phyloP scores from a whole-genome alignment of 92 coral and sea anemone species.

The Parazoanthus darwini region DNA sequence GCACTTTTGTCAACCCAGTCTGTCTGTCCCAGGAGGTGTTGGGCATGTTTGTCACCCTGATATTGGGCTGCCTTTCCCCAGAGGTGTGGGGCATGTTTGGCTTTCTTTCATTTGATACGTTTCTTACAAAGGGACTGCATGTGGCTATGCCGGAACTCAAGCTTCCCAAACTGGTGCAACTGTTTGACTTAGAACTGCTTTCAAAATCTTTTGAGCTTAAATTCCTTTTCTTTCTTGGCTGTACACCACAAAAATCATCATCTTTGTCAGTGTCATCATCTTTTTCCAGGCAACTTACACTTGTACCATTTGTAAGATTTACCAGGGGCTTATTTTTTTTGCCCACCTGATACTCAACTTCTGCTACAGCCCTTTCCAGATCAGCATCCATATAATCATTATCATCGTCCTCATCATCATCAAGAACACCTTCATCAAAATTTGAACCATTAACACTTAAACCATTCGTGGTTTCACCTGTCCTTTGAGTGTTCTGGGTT shows the following conservation, averaged over 20 bases:
- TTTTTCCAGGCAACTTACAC: not conserved
- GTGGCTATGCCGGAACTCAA: not conserved
- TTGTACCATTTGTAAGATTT: not conserved
- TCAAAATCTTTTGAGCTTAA: not conserved
- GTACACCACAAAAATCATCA: slow-evolving; percentile 20
- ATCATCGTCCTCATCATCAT: slow-evolving; percentile 42
- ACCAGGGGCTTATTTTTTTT: not conserved
- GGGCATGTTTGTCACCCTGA: not conserved
- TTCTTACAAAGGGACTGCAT: not conserved
- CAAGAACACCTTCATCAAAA: slow-evolving; percentile 41
- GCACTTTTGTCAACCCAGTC: not conserved
- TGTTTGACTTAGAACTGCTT: not conserved
- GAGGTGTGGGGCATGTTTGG: not conserved
- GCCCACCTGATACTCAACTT: slow-evolving; percentile 8
- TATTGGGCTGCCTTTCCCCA: not conserved
- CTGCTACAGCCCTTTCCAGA: slow-evolving; percentile 24
- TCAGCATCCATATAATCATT: slow-evolving; percentile 41
- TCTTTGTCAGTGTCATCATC: slow-evolving; percentile 41
- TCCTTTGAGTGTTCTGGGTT: not conserved
- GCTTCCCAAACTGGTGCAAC: not conserved
- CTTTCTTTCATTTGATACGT: not conserved
- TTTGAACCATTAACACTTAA: slow-evolving; percentile 25
- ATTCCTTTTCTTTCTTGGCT: slow-evolving; percentile 23
- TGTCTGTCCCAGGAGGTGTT: not conserved
- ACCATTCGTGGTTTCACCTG: not conserved